Conservation (phyloP, 2,113 vertebrate genomes). For the Orycteropus afer region DNA sequence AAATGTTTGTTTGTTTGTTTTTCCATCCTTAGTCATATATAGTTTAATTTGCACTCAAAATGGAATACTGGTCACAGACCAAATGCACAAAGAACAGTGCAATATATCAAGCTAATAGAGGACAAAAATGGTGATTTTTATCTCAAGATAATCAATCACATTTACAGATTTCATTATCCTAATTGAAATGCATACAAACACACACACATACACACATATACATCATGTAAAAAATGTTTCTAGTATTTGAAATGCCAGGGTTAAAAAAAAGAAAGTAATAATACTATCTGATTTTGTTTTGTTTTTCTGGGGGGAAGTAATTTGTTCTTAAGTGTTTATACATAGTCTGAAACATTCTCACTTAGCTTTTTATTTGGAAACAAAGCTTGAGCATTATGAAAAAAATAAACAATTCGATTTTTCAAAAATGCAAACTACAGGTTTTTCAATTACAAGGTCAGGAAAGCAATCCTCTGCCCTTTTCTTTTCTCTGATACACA, state of each 20-base stretch:
- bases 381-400: neutral
- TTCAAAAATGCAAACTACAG: neutral
- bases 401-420: neutral
- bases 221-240: neutral
- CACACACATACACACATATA: neutral
- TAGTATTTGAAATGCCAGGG: neutral
- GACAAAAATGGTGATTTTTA: neutral
- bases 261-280: neutral
- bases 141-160: conserved; percentile 4
- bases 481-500: neutral
- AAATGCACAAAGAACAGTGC: neutral
- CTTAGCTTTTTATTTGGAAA: conserved; percentile 22
- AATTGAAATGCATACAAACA: neutral
- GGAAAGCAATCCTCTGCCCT: neutral
- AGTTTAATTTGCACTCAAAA: neutral
- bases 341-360: neutral
- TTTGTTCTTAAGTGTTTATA: neutral
- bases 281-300: neutral
- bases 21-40: neutral
- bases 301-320: neutral
- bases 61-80: neutral
- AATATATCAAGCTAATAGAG: neutral
- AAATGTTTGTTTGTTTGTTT: neutral
- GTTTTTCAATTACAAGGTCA: neutral
- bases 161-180: neutral